These are phyloP conservation scores for Nibea albiflora DNA, from an alignment of 2,113 vertebrate species.

Conservation along the genomic window DNA sequence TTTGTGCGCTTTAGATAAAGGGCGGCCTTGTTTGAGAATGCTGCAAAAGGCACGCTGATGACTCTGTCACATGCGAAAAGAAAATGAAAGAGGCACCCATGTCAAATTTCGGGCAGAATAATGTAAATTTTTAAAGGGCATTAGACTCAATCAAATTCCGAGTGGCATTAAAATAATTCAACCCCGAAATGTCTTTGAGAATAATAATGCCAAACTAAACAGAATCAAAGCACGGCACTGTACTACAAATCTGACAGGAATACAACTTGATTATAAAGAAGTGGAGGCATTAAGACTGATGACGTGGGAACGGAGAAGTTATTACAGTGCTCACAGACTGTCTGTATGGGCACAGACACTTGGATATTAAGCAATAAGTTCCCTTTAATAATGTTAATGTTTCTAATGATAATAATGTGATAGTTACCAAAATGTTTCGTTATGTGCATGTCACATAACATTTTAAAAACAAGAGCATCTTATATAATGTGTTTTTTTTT, in stretches of 20 bases:
- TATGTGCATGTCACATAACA: neutral
- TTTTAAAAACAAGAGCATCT: neutral
- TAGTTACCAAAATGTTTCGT: neutral
- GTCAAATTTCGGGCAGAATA: neutral
- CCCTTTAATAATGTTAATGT: neutral
- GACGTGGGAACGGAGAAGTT: neutral
- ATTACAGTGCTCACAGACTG: neutral
- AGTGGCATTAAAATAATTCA: slow-evolving; percentile 1
- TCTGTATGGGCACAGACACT: neutral
- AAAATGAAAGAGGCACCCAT: neutral
- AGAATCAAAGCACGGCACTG: slow-evolving; percentile 3
- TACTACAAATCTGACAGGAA: neutral
- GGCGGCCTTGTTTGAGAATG: slow-evolving; percentile 13
- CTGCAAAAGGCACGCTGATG: neutral
- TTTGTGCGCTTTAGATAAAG: slow-evolving; percentile 18
- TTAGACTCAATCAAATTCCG: neutral
- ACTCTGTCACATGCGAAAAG: slow-evolving; percentile 13
- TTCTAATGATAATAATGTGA: neutral
- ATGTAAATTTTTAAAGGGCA: slow-evolving; percentile 25
- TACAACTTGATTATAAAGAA: neutral
- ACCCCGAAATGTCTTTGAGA: neutral
- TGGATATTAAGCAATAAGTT: neutral
- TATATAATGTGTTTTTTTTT: too few species aligned
- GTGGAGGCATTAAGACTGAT: neutral
- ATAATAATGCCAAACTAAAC: neutral